Conservation (phyloP, 2,888 invertebrate genomes). For the Clistopyga incitator region DNA sequence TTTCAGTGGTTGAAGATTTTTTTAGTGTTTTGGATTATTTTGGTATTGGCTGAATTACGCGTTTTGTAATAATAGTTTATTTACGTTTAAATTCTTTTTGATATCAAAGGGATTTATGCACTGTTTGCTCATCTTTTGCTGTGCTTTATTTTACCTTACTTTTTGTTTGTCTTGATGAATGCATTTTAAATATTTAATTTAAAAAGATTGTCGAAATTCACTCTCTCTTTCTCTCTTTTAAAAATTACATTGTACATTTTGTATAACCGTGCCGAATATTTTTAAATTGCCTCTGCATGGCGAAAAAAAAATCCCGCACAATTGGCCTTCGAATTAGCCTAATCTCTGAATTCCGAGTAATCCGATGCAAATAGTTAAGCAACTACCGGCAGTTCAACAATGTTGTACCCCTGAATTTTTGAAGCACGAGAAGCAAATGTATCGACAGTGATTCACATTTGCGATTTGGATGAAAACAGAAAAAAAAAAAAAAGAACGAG, state of each 20-base stretch:
- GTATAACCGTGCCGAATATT: not conserved
- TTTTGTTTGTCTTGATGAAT: not conserved
- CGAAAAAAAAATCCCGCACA: not conserved
- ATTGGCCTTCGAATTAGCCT: not conserved
- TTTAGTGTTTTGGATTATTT: not conserved
- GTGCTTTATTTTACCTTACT: not conserved
- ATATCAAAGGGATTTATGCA: not conserved
- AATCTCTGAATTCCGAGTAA: not conserved
- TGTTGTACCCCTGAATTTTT: not conserved
- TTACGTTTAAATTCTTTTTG: not conserved
- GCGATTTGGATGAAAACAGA: constrained; percentile 8
- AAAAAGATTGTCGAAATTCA: no score
- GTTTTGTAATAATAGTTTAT: not conserved
- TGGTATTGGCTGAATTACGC: not conserved
- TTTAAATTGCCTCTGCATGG: not conserved
- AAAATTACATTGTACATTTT: not conserved
- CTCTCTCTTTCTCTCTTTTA: no score
- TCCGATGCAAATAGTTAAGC: not conserved
- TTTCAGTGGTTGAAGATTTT: no score
- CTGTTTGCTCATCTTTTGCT: not conserved
- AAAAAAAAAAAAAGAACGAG: not conserved
- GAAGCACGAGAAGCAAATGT: not conserved
- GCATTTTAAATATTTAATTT: no score
- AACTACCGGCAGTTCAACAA: not conserved
- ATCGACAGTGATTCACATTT: constrained; percentile 29